Evolutionary conservation across 2,113 vertebrate genomes (phyloP).

Genomic region (Triplophysa siluroides): DNA sequence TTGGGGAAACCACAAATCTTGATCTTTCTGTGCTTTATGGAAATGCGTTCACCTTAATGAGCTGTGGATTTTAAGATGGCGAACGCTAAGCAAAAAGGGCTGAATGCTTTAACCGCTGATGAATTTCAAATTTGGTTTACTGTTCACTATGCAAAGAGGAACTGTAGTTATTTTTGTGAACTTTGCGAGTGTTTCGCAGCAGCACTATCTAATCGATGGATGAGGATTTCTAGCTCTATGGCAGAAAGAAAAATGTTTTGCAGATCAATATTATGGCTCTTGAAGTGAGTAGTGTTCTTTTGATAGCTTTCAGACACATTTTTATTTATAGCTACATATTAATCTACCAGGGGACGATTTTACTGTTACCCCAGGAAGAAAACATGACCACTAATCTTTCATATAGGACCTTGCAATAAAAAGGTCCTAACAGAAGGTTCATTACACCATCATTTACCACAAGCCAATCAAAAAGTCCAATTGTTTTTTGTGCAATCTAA

Average conservation of each 20-base stretch:
- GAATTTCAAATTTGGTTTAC: constrained; percentile 1
- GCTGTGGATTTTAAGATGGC: constrained; percentile 12
- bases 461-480: too few relatives aligned
- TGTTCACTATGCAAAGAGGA: constrained; percentile 17
- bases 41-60: constrained; percentile 33
- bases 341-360: too few relatives aligned
- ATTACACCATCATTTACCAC: too few relatives aligned
- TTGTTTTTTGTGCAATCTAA: too few relatives aligned
- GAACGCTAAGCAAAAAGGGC: background rate
- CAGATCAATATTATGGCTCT: background rate
- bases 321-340: too few relatives aligned
- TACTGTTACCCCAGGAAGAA: too few relatives aligned
- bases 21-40: constrained; percentile 34
- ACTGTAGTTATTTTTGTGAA: constrained; percentile 7
- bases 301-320: too few relatives aligned
- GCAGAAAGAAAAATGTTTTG: background rate
- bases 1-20: constrained; percentile 7
- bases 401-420: too few relatives aligned
- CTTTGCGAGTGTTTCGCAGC: too few relatives aligned
- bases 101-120: background rate
- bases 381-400: too few relatives aligned
- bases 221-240: background rate
- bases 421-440: too few relatives aligned
- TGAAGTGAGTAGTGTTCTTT: background rate
- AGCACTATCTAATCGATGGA: background rate